phyloP scores from a whole-genome alignment of 2,888 invertebrate genomes.

The Tetheella fluctuosa region DNA sequence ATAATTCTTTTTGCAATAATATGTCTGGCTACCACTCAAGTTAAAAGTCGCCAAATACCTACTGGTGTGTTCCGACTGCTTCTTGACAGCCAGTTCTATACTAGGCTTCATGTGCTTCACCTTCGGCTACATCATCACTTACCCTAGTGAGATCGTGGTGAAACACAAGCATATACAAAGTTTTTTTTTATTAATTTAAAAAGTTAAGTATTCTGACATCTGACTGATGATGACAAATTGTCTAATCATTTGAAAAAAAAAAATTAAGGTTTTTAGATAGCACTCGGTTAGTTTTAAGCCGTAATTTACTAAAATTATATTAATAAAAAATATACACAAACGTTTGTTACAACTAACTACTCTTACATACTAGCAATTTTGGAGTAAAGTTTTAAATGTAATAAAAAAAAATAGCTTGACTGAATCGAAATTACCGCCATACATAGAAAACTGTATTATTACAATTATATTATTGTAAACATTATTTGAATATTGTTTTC shows the following conservation, averaged over 20 bases:
- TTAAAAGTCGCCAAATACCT: too few relatives aligned
- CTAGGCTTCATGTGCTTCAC: too few relatives aligned
- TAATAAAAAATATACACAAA: background rate
- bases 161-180: too few relatives aligned
- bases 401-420: background rate
- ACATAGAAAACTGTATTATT: background rate
- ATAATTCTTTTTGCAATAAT: too few relatives aligned
- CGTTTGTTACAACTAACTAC: background rate
- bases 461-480: background rate
- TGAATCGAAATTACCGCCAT: slow-evolving; percentile 2
- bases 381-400: background rate
- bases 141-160: too few relatives aligned
- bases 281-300: background rate
- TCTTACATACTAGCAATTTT: background rate
- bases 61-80: too few relatives aligned
- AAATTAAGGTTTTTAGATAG: background rate
- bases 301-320: background rate
- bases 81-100: too few relatives aligned
- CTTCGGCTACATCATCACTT: too few relatives aligned
- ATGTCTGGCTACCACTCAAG: too few relatives aligned
- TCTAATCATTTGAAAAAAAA: background rate
- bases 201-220: background rate
- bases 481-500: background rate
- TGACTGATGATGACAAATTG: background rate
- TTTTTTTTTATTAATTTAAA: too few relatives aligned